Base-by-base conservation (phyloP, 2,797 vertebrate species). In the Cossypha niveicapilla region DNA sequence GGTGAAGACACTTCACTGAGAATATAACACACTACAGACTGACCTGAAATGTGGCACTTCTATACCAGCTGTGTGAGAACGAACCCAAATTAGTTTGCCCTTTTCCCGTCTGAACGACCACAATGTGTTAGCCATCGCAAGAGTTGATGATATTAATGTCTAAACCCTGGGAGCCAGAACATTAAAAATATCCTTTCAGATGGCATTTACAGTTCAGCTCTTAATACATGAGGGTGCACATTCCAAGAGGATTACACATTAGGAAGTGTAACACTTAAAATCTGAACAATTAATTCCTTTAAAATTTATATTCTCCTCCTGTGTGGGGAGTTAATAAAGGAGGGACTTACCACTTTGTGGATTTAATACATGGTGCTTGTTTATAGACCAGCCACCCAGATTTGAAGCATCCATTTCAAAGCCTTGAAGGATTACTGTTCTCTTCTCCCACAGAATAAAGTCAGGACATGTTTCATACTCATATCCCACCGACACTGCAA, bases 301-400 rank as follows among this genome's bases (percentile, higher is more conserved):
- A 90, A 89, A 96, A 92, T 92, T 83, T 90, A 57, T 66, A 79
- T 91, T 83, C 63, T 79, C 71, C 53, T 89, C 70, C 73, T 25
- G 42, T 2, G 1, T 32, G 32, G 73, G 47, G 41, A 54, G 94
- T 79, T 78, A 89, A 90, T 90, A 94, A 94, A 70, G 58, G 88
- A 93, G 63, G 28, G 89, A 95, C 98, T 98, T 97, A 99, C 99
- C 99, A 39, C 99, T 99, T 88, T 98, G 99, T 91, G 99, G 98
- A 97, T 99, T 99, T 96, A 99, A 97, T 96, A 98, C 97, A 42
- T 99, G 99, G 94, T 99, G 99, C 92, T 99, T 99, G 97, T 99
- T 99, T 97, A 99, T 97, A 42, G 99, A 99, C 99, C 99, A 99
- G 63, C 99, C 98, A 61, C 99, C 99, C 79, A 99, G 98, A 97